Base-by-base conservation (phyloP, 2,113 vertebrate species). In the Aegithalos caudatus region DNA sequence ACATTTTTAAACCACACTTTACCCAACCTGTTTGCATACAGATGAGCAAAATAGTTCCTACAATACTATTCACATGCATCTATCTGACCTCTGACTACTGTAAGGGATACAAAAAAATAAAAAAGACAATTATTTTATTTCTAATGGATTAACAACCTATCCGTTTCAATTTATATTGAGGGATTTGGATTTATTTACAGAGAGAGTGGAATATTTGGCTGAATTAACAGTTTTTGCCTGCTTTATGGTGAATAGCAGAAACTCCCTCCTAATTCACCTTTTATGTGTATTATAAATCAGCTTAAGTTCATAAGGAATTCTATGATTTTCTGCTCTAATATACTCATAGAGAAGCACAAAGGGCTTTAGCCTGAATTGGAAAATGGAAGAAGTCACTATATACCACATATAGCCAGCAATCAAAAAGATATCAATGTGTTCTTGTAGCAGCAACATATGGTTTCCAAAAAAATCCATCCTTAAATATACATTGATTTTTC, bases 401-500 rank as follows among this genome's bases (percentile, higher is more conserved):
- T 37, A 29, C 62, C 47, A 69, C 76, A 33, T 71, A 73, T 38
- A 94, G 83, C 91, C 86, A 96, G 90, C 60, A 88, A 81, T 77
- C 71, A 92, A 73, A 83, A 93, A 62, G 76, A 94, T 84, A 93
- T 71, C 93, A 92, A 56, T 80, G 82, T 93, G 92, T 88, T 97
- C 90, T 66, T 77, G 54, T 22, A 86, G 76, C 76, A 91, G 92
- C 31, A 93, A 93, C 95, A 94, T 96, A 96, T 95, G 96, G 82
- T 90, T 96, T 95, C 92, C 50, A 58, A 93, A 97, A 90, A 95
- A 90, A 83, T 23, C 50, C 88, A 28, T 86, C 69, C 33, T 94
- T 84, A 93, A 90, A 93, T 94, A 96, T 53, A 88, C 80, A 86
- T 93, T 83, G 90, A 88, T 95, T 95, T 96, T 71, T 88, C 51